Base-by-base conservation (phyloP, 2,888 invertebrate genomes). In the Dryococelus australis region DNA sequence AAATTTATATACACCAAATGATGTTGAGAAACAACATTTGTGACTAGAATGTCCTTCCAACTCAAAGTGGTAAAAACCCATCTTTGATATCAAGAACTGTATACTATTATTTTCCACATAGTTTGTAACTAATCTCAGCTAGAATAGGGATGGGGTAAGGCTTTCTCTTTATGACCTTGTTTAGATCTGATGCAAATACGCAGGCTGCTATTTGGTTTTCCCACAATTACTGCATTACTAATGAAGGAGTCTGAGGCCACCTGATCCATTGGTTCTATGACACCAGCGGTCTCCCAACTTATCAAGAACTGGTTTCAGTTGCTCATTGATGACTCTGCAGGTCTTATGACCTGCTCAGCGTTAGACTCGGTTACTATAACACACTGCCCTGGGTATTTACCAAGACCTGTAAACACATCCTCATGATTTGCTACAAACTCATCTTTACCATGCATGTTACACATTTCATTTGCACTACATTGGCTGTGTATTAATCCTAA, bases 181-280 rank as follows among this genome's bases (percentile, higher is more conserved):
- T 65, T 8, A 65, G 65, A n/a, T 65, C 0, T 24, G 65, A 65
- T 65, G 8, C 10, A 65, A n/a, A 16, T 20, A 16, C 65, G 20
- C n/a, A 65, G 24, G 65, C 65, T 65, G 16, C 65, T 1, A 65
- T 65, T 65, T 8, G 6, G 65, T 65, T 65, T 65, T 65, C 24
- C 65, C 16, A 65, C 65, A 65, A 65, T 20, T n/a, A 65, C 65
- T 8, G n/a, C n/a, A n/a, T n/a, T n/a, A n/a, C n/a, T n/a, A n/a
- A n/a, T n/a, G n/a, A n/a, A n/a, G n/a, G n/a, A n/a, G n/a, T n/a
- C n/a, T n/a, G 65, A 65, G 65, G 65, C 24, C 2, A 65, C 65
- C 65, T 65, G 65, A 65, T 65, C 65, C 65, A 65, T 24, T 65
- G 65, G 65, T 65, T 65, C 65, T 65, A 65, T 65, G 65, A 65